Base-by-base conservation (phyloP, 2,797 vertebrate genomes). In the Microhierax caerulescens region DNA sequence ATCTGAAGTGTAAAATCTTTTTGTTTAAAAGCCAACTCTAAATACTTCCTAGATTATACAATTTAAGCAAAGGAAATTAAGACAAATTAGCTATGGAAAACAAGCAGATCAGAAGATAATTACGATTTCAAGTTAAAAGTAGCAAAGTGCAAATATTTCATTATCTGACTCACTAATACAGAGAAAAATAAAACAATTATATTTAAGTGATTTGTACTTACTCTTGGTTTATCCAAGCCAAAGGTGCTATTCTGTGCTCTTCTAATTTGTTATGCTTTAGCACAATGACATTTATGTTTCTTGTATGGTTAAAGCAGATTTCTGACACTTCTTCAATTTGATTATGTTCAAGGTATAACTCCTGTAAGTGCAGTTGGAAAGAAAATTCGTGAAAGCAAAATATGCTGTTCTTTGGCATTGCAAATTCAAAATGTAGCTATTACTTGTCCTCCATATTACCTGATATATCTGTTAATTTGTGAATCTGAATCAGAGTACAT, bases 171-270 rank as follows among this genome's bases (percentile, higher is more conserved):
- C 37, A 13, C 14, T 68, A 74, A 64, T 64, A 93, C 10, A 60
- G 16, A 72, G 18, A 19, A 85, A 86, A 68, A 70, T 7, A 6
- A 36, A 75, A 73, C 3, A 72, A 39, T 78, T 63, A 8, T 11
- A 34, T 60, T 70, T 41, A 64, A 72, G 23, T 51, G 2, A 43
- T 34, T 85, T 4, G 0, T 93, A 98, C 98, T 98, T 96, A 99
- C 99, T 99, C 98, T 96, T 99, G 99, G 94, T 99, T 98, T 97
- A 99, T 99, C 99, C 99, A 99, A 68, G 99, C 99, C 96, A 99
- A 90, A 19, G 99, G 99, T 59, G 99, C 98, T 73, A 99, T 99
- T 92, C 98, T 98, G 15, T 98, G 98, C 97, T 99, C 99, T 57
- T 99, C 99, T 95, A 99, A 97, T 95, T 98, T 98, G 97, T 99